Evolutionary conservation across 1,140 invertebrate genomes (phyloP), one percentile per base, ranked within the genome.

Genomic region (Apis mellifera): DNA sequence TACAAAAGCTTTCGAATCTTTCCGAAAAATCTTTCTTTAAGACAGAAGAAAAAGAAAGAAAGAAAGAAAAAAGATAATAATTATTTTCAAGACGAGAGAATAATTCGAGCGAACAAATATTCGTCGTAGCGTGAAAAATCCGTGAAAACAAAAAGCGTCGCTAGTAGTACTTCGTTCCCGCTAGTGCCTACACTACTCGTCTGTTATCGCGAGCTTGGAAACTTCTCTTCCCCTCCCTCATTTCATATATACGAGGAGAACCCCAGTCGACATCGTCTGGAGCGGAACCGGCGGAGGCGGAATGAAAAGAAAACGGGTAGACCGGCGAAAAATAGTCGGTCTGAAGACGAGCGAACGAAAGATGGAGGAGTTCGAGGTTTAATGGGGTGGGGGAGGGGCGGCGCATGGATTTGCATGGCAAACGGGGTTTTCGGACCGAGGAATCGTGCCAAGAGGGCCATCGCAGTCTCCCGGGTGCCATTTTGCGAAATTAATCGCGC

Each of bases 401-500:
- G 83, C 78, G 84, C 87, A 84, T 73, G 83, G 89, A 91, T 91
- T 91, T 91, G 89, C 89, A 91, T 90, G 86, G 86, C 83, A 78
- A 82, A 90, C 84, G 80, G 82, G 84, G 84, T 90, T 91, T 86
- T 83, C 78, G 83, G 86, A 70, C 60, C 88, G 83, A 83, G 75
- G 77, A 84, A 83, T 79, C 75, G 64, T 83, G 77, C 54, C 76
- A 72, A 78, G 78, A 78, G 87, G 85, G 86, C 69, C 72, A 78
- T 81, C 66, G 66, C 59, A 84, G 80, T 85, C 91, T 86, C 91
- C 59, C 54, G 89, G 87, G 89, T 87, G 85, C 86, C 86, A 81
- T 92, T 92, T 82, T 77, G 82, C 81, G 76, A 85, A 92, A 91
- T 90, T 92, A 91, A 91, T 89, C 89, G 90, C 68, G 50, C 74